Conservation (phyloP, 2,888 invertebrate species). For the Rhabditoides inermis region DNA sequence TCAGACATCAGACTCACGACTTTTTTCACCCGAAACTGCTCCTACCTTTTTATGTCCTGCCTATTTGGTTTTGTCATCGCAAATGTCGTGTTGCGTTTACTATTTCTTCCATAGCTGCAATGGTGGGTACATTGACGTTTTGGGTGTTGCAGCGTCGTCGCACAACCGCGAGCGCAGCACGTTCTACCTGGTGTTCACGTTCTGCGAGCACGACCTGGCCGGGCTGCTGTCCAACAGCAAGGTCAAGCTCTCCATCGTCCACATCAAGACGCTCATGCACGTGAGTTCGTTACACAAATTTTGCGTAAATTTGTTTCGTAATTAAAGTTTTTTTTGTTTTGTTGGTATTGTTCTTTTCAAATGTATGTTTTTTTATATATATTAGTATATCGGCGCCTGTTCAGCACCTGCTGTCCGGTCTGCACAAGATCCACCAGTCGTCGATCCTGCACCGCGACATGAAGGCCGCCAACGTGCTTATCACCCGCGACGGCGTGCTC, state of each 20-base stretch:
- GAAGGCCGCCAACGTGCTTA: constrained; percentile 96
- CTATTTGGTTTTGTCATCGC: too few relatives aligned
- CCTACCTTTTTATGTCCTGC: too few relatives aligned
- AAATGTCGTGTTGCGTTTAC: too few relatives aligned
- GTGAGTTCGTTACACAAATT: constrained; percentile 6
- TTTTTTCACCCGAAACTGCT: too few relatives aligned
- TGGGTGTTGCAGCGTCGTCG: too few relatives aligned
- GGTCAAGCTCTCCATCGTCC: constrained; percentile 88
- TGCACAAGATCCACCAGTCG: constrained; percentile 92
- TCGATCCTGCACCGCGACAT: constrained; percentile 82
- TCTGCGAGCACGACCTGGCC: constrained; percentile 95
- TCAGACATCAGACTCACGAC: too few relatives aligned
- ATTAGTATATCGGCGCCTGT: too few relatives aligned
- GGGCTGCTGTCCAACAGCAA: constrained; percentile 86
- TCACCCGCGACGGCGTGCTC: constrained; percentile 84
- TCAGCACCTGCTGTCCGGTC: constrained; percentile 45
- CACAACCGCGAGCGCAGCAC: constrained; percentile 62
- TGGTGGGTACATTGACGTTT: too few relatives aligned
- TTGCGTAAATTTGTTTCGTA: background rate
- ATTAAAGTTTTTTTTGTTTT: too few relatives aligned
- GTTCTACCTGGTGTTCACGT: constrained; percentile 92
- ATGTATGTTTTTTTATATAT: constrained; percentile 4
- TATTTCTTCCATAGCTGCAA: too few relatives aligned
- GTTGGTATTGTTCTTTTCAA: too few relatives aligned
- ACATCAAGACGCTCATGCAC: constrained; percentile 88